Evolutionary conservation across 2,113 vertebrate genomes (phyloP).

Genomic region (Rutilus rutilus): DNA sequence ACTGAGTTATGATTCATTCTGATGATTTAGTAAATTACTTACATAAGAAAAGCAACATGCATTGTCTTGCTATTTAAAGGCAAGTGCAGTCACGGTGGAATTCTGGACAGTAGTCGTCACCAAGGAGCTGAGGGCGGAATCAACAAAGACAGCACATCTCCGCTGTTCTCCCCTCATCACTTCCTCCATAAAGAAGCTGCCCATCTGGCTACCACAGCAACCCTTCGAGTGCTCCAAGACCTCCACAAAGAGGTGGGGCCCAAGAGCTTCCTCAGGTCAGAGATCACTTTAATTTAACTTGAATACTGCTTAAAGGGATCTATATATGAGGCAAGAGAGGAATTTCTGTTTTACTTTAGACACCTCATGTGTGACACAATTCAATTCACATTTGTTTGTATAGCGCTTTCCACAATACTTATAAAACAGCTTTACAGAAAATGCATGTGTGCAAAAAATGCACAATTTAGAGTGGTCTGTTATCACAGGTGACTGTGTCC

Average conservation of each 20-base stretch:
- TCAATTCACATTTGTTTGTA: no score
- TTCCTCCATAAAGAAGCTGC: conserved; percentile 80
- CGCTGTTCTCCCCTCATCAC: conserved; percentile 84
- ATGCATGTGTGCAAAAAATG: no score
- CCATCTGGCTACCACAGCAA: conserved; percentile 77
- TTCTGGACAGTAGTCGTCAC: conserved; percentile 79
- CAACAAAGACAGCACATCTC: conserved; percentile 86
- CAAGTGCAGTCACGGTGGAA: conserved; percentile 88
- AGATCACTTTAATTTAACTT: conserved; percentile 24
- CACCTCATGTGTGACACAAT: neutral
- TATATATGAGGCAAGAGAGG: neutral
- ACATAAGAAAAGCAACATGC: neutral
- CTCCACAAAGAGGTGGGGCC: conserved; percentile 76
- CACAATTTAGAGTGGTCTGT: no score
- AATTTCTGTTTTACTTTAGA: neutral
- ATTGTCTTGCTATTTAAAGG: conserved; percentile 66
- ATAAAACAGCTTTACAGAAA: no score
- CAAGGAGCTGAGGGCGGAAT: conserved; percentile 81
- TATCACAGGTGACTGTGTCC: no score
- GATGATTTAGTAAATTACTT: neutral
- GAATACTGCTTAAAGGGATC: neutral
- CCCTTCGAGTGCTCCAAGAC: conserved; percentile 77
- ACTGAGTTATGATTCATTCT: neutral
- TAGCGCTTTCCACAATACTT: no score
- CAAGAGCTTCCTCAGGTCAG: conserved; percentile 77